These are phyloP conservation scores for Tortricodes alternella DNA, from an alignment of 2,888 invertebrate genomes.

Conservation along the genomic window DNA sequence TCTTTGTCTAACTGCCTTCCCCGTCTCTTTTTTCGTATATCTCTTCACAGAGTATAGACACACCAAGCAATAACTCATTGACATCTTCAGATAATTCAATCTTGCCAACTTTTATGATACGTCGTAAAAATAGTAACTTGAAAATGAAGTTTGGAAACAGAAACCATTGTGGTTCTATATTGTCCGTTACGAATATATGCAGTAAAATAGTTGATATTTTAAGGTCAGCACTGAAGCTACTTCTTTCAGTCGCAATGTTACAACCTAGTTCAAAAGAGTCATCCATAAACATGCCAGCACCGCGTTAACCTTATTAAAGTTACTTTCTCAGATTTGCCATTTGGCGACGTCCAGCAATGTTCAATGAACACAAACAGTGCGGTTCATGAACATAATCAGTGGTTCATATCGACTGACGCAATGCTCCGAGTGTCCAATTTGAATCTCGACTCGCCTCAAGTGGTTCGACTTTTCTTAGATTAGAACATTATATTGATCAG, in stretches of 20 bases:
- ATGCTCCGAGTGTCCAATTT: conserved; percentile 74
- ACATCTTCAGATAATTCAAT: too few relatives aligned
- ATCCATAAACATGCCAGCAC: conserved; percentile 26
- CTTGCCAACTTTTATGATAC: too few relatives aligned
- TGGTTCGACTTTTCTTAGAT: conserved; percentile 77
- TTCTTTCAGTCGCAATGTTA: conserved; percentile 19
- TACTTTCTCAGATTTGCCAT: conserved; percentile 58
- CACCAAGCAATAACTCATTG: too few relatives aligned
- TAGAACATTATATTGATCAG: conserved; percentile 53
- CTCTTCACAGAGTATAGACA: too few relatives aligned
- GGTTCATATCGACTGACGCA: conserved; percentile 72
- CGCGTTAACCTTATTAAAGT: conserved; percentile 28
- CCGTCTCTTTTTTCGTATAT: too few relatives aligned
- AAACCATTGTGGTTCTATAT: too few relatives aligned
- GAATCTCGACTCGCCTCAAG: conserved; percentile 71
- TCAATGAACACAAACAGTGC: conserved; percentile 27
- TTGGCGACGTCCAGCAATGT: conserved; percentile 57
- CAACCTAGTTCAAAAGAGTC: conserved; percentile 7
- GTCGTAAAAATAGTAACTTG: too few relatives aligned
- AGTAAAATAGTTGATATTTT: background rate
- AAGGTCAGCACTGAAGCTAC: background rate
- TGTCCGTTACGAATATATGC: too few relatives aligned
- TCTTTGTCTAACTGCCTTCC: too few relatives aligned
- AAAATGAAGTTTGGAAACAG: too few relatives aligned
- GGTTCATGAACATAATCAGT: conserved; percentile 46